phyloP scores from a whole-genome alignment of 2,888 invertebrate species.

The Luperina nickerlii region DNA sequence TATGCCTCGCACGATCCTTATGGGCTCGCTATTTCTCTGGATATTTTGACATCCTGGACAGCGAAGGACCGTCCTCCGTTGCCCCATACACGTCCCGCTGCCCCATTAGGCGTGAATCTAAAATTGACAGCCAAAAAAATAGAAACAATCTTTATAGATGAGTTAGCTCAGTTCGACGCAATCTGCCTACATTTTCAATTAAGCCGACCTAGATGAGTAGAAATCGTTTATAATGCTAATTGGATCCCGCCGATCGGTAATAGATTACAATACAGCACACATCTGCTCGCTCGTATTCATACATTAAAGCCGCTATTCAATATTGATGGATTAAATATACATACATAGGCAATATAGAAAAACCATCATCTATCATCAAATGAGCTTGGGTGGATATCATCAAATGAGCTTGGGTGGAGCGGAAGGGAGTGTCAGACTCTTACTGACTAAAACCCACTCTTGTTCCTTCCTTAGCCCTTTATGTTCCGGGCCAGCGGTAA shows the following conservation, averaged over 20 bases:
- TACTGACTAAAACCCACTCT: no score
- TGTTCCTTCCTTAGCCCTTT: no score
- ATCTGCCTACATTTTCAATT: constrained; percentile 48
- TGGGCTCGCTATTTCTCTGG: no score
- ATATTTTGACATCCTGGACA: no score
- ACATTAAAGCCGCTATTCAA: constrained; percentile 18
- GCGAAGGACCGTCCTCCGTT: no score
- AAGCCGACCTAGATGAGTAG: constrained; percentile 43
- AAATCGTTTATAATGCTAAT: constrained; percentile 66
- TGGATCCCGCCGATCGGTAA: constrained; percentile 57
- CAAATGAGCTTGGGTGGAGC: no score
- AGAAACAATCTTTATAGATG: neutral
- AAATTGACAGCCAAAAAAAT: neutral
- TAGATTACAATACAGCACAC: constrained; percentile 57
- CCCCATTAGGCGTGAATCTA: neutral
- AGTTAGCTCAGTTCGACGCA: constrained; percentile 1
- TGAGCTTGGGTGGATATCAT: no score
- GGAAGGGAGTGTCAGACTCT: no score
- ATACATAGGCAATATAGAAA: neutral
- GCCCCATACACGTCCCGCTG: no score
- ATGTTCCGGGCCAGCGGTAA: no score
- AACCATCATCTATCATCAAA: no score
- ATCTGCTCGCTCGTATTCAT: constrained; percentile 45
- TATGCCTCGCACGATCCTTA: no score
- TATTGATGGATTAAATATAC: constrained; percentile 43